phyloP scores from a whole-genome alignment of 2,113 vertebrate species.

The Xiphophorus couchianus region DNA sequence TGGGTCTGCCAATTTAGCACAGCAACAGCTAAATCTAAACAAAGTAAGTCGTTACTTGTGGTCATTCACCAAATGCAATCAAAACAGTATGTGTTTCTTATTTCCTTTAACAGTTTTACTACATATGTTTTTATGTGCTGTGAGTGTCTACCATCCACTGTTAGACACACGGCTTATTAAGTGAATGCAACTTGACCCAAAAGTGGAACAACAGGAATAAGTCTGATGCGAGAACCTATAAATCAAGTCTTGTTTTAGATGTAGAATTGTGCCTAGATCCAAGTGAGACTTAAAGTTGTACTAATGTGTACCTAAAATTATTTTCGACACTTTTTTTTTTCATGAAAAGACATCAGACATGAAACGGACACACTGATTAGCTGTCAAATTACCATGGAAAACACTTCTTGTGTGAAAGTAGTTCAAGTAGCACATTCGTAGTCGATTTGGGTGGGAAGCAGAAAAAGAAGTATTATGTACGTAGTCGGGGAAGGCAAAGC shows the following conservation, averaged over 20 bases:
- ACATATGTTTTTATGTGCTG: too few relatives aligned
- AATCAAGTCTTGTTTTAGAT: not conserved
- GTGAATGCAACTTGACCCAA: not conserved
- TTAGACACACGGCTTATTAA: not conserved
- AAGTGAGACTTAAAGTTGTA: not conserved
- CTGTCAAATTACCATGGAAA: not conserved
- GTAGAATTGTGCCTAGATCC: not conserved
- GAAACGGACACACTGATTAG: not conserved
- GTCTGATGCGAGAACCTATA: not conserved
- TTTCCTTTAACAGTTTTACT: not conserved
- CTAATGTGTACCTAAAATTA: too few relatives aligned
- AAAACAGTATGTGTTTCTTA: too few relatives aligned
- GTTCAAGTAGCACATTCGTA: not conserved
- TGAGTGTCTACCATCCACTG: too few relatives aligned
- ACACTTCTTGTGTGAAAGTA: not conserved
- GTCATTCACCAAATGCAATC: too few relatives aligned
- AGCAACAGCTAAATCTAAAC: too few relatives aligned
- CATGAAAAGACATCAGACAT: not conserved
- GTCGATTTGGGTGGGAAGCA: not conserved
- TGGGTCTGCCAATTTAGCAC: too few relatives aligned
- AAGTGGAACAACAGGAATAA: not conserved
- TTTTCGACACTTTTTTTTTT: not conserved
- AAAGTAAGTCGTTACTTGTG: too few relatives aligned
- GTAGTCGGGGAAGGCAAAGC: slow-evolving; percentile 19
- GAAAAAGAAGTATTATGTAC: slow-evolving; percentile 1